A percentile compares a stretch with the other conserved stretches of the same genome.
Evolutionary conservation across 2,113 vertebrate genomes (phyloP).

Genomic region (Mustelus asterias): DNA sequence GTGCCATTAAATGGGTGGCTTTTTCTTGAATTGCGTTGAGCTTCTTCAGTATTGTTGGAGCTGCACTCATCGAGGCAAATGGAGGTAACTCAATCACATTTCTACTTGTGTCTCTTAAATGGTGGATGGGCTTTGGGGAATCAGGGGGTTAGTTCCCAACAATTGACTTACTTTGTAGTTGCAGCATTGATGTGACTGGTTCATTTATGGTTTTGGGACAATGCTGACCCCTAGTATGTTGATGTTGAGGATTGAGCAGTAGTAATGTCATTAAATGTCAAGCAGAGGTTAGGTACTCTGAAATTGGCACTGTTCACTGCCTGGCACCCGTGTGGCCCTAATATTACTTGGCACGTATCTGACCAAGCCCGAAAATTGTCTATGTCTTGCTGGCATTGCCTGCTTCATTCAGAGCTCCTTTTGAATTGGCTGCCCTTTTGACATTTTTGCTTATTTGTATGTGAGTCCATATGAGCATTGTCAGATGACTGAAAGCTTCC

Average conservation of each 20-base stretch:
- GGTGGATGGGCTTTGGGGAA: neutral
- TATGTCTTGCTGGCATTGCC: too few species aligned
- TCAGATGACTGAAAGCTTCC: neutral
- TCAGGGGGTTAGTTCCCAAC: neutral
- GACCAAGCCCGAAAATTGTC: too few species aligned
- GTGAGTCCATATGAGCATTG: neutral
- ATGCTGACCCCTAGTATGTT: neutral
- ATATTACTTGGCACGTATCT: neutral
- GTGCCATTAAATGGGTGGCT: neutral
- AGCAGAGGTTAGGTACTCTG: neutral
- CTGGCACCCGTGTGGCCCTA: neutral
- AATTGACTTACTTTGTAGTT: neutral
- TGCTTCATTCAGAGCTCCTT: neutral
- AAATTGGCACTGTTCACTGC: neutral
- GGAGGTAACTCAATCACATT: neutral
- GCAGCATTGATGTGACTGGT: neutral
- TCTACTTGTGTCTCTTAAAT: neutral
- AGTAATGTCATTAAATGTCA: neutral
- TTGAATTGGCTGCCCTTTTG: neutral
- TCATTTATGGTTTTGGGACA: neutral
- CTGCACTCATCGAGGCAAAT: neutral
- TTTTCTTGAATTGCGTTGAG: neutral
- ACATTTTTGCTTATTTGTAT: neutral
- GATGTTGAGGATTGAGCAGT: neutral
- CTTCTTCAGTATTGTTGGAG: neutral